Evolutionary conservation across 2,797 vertebrate genomes (phyloP).

Genomic region (Ceryle rudis): DNA sequence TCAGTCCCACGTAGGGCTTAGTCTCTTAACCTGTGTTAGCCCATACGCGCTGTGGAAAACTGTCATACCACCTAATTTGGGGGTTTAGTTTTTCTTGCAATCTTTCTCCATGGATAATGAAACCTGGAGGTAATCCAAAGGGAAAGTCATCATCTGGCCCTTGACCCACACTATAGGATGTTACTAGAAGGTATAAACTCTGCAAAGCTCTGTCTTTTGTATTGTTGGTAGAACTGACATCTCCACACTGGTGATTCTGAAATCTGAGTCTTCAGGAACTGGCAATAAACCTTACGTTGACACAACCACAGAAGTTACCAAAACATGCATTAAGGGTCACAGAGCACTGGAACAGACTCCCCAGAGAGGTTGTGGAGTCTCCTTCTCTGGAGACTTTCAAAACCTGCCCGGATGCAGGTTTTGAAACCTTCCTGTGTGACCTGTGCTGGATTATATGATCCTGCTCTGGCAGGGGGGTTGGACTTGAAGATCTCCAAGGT

Average conservation of each 20-base stretch:
- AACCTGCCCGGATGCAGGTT: too few relatives aligned
- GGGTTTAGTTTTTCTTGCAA: neutral
- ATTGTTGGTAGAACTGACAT: neutral
- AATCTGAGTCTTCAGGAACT: neutral
- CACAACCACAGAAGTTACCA: neutral
- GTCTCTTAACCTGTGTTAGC: neutral
- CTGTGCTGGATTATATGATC: too few relatives aligned
- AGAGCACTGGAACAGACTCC: too few relatives aligned
- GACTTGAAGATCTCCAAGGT: too few relatives aligned
- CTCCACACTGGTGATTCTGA: neutral
- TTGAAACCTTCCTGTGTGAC: too few relatives aligned
- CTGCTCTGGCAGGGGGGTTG: too few relatives aligned
- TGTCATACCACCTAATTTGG: neutral
- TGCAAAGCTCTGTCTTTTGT: neutral
- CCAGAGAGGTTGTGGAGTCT: too few relatives aligned
- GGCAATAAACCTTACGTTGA: neutral
- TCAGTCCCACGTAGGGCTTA: neutral
- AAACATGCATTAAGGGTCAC: neutral
- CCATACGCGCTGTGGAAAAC: neutral
- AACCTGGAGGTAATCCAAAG: neutral
- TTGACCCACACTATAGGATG: accelerated
- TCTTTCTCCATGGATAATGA: neutral
- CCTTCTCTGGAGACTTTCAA: too few relatives aligned
- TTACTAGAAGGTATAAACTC: neutral
- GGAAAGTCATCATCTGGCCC: neutral